phyloP scores from a whole-genome alignment of 2,797 vertebrate species.

The Rhinichthys osculus region DNA sequence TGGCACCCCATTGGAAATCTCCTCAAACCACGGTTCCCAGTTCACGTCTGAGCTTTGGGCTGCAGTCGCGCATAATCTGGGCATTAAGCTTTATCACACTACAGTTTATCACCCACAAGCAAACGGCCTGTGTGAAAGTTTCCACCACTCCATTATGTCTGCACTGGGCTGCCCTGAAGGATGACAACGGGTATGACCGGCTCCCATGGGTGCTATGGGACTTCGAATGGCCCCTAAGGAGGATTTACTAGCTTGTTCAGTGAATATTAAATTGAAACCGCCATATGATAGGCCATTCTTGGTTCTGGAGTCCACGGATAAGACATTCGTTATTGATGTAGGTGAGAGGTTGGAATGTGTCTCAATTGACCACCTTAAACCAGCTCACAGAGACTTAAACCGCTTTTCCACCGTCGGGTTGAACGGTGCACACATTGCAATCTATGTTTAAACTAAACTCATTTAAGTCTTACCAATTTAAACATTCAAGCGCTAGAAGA shows the following conservation, averaged over 20 bases:
- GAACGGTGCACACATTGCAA: no score
- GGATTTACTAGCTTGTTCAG: neutral
- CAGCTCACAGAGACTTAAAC: neutral
- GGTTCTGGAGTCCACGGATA: neutral
- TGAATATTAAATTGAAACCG: neutral
- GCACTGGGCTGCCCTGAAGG: neutral
- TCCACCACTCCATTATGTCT: neutral
- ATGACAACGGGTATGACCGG: neutral
- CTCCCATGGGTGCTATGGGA: neutral
- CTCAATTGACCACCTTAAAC: neutral
- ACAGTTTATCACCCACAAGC: neutral
- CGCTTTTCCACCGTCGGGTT: no score
- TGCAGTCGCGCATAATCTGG: no score
- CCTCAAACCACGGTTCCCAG: no score
- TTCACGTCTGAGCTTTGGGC: no score
- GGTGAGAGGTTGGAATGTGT: neutral
- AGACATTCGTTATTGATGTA: neutral
- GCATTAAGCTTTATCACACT: no score
- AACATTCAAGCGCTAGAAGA: no score
- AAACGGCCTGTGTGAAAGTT: neutral
- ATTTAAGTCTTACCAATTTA: no score
- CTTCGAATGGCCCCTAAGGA: neutral
- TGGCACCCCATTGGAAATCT: no score
- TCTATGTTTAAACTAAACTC: no score
- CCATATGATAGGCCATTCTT: neutral